phyloP scores from a whole-genome alignment of 92 coral and sea anemone species.

The Desmophyllum pertusum region DNA sequence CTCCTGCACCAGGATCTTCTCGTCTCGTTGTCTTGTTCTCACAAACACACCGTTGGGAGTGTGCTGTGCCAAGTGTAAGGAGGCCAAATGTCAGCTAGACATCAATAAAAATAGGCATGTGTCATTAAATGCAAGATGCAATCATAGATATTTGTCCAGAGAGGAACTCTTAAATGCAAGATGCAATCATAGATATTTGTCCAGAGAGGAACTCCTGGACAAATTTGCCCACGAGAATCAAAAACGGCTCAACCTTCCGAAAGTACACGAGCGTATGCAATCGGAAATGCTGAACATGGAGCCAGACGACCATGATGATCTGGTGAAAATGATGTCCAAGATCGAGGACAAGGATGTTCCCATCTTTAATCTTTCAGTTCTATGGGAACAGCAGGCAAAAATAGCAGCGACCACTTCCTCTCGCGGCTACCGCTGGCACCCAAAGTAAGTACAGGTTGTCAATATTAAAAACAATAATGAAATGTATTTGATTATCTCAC shows the following conservation, averaged over 20 bases:
- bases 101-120: conserved; percentile 16
- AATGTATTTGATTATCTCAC: too few relatives aligned
- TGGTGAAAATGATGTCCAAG: conserved; percentile 12
- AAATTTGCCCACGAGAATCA: conserved; percentile 5
- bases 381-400: conserved; percentile 48
- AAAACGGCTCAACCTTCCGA: not conserved
- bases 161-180: conserved; percentile 8
- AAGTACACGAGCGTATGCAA: conserved; percentile 8
- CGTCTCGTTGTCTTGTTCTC: too few relatives aligned
- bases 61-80: conserved; percentile 4
- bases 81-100: not conserved
- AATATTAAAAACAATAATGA: too few relatives aligned
- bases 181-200: conserved; percentile 23
- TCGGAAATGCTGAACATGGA: conserved; percentile 43
- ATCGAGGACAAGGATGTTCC: conserved; percentile 31
- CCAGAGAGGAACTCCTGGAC: conserved; percentile 27
- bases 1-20: too few relatives aligned
- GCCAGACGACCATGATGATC: conserved; percentile 42
- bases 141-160: conserved; percentile 35
- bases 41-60: too few relatives aligned
- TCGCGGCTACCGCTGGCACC: conserved; percentile 62
- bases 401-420: conserved; percentile 25
- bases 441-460: conserved; percentile 25
- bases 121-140: not conserved
- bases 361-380: conserved; percentile 30